These are phyloP conservation scores for Athripsodes cinereus DNA, from an alignment of 2,888 invertebrate species.

Conservation along the genomic window DNA sequence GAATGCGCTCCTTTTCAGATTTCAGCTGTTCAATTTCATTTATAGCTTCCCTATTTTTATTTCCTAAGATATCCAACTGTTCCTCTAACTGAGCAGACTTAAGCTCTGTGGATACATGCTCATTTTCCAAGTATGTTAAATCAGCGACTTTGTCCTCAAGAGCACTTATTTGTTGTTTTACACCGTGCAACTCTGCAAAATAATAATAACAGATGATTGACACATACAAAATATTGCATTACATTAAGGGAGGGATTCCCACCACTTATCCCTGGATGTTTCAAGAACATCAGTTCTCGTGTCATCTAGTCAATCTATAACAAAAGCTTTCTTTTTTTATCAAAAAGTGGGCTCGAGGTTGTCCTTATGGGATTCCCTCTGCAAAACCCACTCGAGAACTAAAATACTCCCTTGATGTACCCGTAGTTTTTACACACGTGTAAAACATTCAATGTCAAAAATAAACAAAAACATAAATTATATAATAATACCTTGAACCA, in stretches of 20 bases:
- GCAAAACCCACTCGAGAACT: too few species aligned
- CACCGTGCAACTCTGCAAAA: constrained; percentile 46
- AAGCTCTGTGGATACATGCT: constrained; percentile 71
- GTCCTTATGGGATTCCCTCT: too few species aligned
- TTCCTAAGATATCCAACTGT: constrained; percentile 55
- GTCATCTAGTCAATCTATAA: too few species aligned
- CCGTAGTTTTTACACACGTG: not conserved
- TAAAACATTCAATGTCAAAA: not conserved
- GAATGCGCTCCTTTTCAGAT: constrained; percentile 49
- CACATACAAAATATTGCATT: not conserved
- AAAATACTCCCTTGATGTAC: too few species aligned
- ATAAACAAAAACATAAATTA: not conserved
- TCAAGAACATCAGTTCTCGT: too few species aligned
- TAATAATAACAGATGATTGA: not conserved
- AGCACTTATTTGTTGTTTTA: constrained; percentile 56
- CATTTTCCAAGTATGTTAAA: constrained; percentile 57
- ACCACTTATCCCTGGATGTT: too few species aligned
- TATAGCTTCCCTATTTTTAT: constrained; percentile 45
- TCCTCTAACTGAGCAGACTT: constrained; percentile 75
- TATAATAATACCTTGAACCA: constrained; percentile 51
- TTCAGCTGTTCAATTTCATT: constrained; percentile 46
- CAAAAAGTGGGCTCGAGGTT: too few species aligned
- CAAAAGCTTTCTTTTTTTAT: too few species aligned
- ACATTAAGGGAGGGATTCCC: too few species aligned
- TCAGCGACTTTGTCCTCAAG: constrained; percentile 57